phyloP scores from a whole-genome alignment of 2,888 invertebrate species.

The Ashinkailepas kermadecensis region DNA sequence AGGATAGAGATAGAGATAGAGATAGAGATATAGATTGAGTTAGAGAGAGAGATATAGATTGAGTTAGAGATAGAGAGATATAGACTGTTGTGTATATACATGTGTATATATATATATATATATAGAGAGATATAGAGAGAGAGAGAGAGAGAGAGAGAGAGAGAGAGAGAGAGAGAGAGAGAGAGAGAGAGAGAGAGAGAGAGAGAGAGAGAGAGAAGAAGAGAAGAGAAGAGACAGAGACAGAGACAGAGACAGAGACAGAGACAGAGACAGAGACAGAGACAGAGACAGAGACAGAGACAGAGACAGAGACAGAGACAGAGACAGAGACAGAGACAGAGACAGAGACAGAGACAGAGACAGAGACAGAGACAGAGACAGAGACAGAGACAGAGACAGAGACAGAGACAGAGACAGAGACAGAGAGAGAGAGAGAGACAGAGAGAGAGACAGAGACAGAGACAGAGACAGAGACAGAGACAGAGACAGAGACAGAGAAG shows the following conservation, averaged over 20 bases:
- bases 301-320: background rate
- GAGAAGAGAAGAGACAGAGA: background rate
- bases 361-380: constrained; percentile 23
- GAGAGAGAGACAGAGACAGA: background rate
- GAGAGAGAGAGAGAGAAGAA: background rate
- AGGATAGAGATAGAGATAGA: background rate
- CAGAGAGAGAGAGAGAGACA: background rate
- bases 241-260: background rate
- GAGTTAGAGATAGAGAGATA: too few relatives aligned
- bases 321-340: background rate
- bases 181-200: background rate
- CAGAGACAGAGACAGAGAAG: background rate
- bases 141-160: background rate
- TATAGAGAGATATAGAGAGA: background rate
- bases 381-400: constrained; percentile 25
- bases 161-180: background rate
- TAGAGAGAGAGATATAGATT: too few relatives aligned
- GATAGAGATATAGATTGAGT: background rate
- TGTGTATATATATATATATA: too few relatives aligned
- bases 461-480: background rate
- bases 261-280: background rate
- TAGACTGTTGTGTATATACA: background rate
- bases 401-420: background rate
- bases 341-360: constrained; percentile 1
- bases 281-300: background rate